Percentiles rank a stretch among this genome's conserved stretches.
Conservation (phyloP, 2,797 vertebrate species). For the Mastacembelus armatus region DNA sequence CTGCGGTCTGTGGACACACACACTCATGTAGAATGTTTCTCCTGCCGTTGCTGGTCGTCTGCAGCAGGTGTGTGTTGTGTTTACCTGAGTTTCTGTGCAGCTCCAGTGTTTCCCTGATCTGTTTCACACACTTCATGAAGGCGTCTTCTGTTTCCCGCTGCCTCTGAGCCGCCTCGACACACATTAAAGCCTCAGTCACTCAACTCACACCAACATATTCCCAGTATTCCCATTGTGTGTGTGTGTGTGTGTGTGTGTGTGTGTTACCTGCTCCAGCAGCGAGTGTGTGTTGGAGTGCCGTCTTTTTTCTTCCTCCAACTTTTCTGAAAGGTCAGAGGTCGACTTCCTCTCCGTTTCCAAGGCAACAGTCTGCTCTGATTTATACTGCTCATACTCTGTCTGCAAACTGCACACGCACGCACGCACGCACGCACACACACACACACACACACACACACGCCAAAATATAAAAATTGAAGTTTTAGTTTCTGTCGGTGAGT, state of each 20-base stretch:
- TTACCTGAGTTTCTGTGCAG: constrained; percentile 26
- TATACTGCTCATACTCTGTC: constrained; percentile 38
- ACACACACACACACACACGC: too few relatives aligned
- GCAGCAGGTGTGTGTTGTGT: neutral
- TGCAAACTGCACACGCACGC: constrained; percentile 56
- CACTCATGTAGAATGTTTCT: neutral
- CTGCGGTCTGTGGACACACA: constrained; percentile 9
- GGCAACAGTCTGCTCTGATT: constrained; percentile 38
- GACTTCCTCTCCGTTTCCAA: constrained; percentile 56
- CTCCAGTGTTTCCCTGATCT: constrained; percentile 38
- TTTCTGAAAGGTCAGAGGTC: constrained; percentile 54
- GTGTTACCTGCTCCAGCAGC: constrained; percentile 62
- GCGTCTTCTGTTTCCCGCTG: constrained; percentile 12
- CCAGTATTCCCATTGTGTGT: neutral
- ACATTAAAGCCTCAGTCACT: neutral
- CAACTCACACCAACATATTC: neutral
- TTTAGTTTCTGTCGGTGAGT: too few relatives aligned
- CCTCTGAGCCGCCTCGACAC: constrained; percentile 25
- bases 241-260: constrained; percentile 10
- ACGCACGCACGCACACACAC: constrained; percentile 8
- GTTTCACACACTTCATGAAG: neutral
- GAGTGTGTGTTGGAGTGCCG: constrained; percentile 26
- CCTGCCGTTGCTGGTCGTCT: neutral
- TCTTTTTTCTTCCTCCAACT: constrained; percentile 56
- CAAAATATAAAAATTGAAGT: too few relatives aligned